Conservation (phyloP, 2,113 vertebrate genomes). For the Dermatemys mawii region DNA sequence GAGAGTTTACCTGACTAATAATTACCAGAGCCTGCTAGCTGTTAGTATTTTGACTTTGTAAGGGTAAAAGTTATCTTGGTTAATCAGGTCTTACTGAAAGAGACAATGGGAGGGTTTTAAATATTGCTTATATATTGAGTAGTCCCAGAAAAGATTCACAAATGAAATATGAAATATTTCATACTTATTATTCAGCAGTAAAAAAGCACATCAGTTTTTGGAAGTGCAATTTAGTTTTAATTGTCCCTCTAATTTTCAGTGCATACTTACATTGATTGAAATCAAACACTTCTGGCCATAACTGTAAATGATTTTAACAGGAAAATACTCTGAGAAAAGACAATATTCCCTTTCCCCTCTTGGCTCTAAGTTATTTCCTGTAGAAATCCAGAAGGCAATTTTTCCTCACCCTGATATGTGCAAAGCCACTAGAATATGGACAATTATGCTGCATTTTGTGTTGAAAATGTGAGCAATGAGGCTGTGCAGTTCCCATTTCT, state of each 20-base stretch:
- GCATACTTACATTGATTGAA: rapidly evolving
- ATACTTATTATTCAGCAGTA: neutral
- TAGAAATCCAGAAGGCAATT: neutral
- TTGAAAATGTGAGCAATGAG: neutral
- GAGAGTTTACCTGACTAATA: neutral
- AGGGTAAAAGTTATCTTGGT: neutral
- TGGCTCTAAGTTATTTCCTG: rapidly evolving
- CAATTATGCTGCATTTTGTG: neutral
- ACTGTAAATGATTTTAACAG: neutral
- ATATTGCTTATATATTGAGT: neutral
- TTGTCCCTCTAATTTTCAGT: neutral
- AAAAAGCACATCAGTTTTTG: neutral
- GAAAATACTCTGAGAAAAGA: neutral
- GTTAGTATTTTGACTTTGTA: neutral
- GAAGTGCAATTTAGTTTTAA: neutral
- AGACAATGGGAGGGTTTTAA: neutral
- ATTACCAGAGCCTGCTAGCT: neutral
- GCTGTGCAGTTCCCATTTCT: rapidly evolving
- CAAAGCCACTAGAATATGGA: neutral
- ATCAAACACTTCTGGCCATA: neutral
- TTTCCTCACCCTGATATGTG: neutral
- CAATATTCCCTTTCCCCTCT: neutral
- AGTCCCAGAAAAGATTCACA: neutral
- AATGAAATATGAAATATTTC: neutral
- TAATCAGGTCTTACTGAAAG: neutral